Conservation (phyloP, 2,113 vertebrate genomes). For the Peucedramus taeniatus region DNA sequence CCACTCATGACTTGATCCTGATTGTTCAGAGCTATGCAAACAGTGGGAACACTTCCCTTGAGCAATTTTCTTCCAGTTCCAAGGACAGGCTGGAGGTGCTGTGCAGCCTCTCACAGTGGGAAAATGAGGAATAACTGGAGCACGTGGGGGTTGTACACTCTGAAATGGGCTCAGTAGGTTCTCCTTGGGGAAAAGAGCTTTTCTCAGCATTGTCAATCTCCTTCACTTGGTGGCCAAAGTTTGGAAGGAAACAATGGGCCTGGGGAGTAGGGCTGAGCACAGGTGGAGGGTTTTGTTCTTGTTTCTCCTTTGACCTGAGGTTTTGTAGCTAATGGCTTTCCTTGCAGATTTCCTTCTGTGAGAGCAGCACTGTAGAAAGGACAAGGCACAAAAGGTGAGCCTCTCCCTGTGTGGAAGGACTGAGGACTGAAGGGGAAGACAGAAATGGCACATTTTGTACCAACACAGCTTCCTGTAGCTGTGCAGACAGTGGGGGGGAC, state of each 20-base stretch:
- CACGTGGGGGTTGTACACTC: neutral
- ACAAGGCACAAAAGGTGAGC: neutral
- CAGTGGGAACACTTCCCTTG: neutral
- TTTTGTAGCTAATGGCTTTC: neutral
- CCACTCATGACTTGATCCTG: neutral
- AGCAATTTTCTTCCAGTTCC: neutral
- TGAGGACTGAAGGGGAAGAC: neutral
- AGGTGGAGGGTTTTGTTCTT: neutral
- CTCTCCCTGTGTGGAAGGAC: neutral
- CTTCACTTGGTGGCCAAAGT: neutral
- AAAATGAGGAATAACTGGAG: neutral
- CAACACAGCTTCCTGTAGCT: neutral
- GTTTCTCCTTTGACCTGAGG: neutral
- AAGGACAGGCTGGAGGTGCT: neutral
- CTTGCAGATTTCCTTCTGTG: neutral
- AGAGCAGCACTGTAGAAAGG: neutral
- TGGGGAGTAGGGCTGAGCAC: neutral
- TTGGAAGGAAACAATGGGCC: neutral
- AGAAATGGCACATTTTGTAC: neutral
- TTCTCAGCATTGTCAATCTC: neutral
- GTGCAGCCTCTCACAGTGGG: neutral
- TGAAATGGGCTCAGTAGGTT: neutral
- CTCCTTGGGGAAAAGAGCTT: neutral
- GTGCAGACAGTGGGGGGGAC: neutral
- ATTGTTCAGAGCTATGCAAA: neutral